phyloP scores from a whole-genome alignment of 2,113 vertebrate genomes.

The Pomatorhinus ruficollis region DNA sequence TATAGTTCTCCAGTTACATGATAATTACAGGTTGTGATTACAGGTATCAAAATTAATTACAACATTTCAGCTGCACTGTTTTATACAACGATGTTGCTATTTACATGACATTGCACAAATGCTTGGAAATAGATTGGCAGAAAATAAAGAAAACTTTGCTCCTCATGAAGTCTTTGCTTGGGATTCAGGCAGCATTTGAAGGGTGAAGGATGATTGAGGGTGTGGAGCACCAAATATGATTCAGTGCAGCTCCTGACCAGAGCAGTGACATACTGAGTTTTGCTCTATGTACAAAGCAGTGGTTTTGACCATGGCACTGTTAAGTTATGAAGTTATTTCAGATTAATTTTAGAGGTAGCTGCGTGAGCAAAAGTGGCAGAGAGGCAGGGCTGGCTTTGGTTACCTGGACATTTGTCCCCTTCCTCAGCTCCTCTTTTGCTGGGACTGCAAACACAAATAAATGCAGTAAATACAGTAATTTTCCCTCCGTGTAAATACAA shows the following conservation, averaged over 20 bases:
- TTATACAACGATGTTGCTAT: neutral
- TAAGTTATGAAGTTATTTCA: rapidly evolving
- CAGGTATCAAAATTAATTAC: conserved; percentile 31
- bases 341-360: neutral
- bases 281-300: no score
- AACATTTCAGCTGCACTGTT: neutral
- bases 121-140: neutral
- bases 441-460: neutral
- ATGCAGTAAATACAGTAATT: no score
- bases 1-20: neutral
- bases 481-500: neutral
- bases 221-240: neutral
- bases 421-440: neutral
- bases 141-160: neutral
- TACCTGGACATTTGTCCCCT: neutral
- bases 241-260: neutral
- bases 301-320: no score
- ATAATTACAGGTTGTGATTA: conserved; percentile 27
- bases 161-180: neutral
- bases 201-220: neutral
- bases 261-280: neutral
- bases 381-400: neutral
- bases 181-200: neutral
- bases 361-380: neutral
- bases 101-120: neutral